A percentile compares a stretch with the other conserved stretches of the same genome.
Conservation (phyloP, 2,113 vertebrate species). For the Sitta europaea region DNA sequence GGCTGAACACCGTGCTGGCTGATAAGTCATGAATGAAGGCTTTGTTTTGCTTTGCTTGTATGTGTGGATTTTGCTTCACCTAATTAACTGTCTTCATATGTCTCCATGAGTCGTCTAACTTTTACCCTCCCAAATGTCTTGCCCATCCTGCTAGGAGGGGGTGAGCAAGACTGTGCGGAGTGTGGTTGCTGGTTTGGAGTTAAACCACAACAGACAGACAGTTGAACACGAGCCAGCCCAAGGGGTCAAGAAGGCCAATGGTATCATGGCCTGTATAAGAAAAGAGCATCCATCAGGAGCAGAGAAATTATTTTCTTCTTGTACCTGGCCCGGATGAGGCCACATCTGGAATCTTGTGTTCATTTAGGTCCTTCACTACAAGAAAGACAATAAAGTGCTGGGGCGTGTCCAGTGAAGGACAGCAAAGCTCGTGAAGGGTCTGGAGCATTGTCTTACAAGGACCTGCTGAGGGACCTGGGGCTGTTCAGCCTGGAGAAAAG, state of each 20-base stretch:
- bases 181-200: background rate
- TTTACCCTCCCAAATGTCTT: background rate
- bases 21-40: background rate
- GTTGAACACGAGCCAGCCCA: rapidly evolving
- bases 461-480: background rate
- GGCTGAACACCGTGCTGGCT: background rate
- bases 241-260: background rate
- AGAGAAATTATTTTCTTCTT: rapidly evolving
- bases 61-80: background rate
- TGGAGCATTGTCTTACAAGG: background rate
- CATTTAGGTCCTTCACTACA: background rate
- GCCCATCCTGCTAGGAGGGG: background rate
- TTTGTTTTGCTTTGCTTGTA: background rate
- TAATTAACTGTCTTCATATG: background rate
- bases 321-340: background rate
- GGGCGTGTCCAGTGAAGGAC: background rate
- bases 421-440: background rate
- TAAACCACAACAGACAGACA: background rate
- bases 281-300: background rate
- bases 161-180: background rate
- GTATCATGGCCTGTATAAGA: background rate
- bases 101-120: background rate
- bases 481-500: background rate
- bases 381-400: background rate
- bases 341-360: background rate